Base-by-base conservation (phyloP, 2,113 vertebrate genomes). In the Phasianus colchicus region DNA sequence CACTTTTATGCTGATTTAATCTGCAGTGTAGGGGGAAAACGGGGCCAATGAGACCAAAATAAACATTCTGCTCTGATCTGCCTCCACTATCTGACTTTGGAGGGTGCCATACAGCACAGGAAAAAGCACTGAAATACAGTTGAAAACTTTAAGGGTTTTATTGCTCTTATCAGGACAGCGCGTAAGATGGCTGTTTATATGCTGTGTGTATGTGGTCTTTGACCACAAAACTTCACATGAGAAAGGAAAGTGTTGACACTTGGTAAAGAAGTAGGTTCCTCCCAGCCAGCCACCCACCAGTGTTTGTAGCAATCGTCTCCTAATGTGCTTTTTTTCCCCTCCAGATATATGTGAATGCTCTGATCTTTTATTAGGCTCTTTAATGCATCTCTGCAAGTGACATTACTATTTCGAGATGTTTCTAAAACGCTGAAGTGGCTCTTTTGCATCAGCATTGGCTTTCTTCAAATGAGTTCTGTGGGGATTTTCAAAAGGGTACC, bases 171-270 rank as follows among this genome's bases (percentile, higher is more conserved):
- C 83, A 64, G 86, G 63, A 82, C 43, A 78, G 65, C 21, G 10
- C 78, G 50, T 80, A 83, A 75, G 69, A 72, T 75, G 72, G 18
- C 57, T 90, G n/a, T 6, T 27, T 91, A 40, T 92, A 71, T 72
- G 90, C 63, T 91, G 67, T 58, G 43, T 50, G 47, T 77, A 94
- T 94, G 93, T 95, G 92, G 95, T 96, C 96, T 92, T 78, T 77
- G 83, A 93, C 94, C 91, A 89, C 95, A 95, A 95, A 97, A 86
- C 83, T 65, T 50, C 45, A 97, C 93, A 96, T 93, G 95, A 97
- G 96, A 97, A 97, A 96, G 92, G 70, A 96, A 97, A 90, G 90
- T 91, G 90, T 95, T 83, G 70, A 92, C 90, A 86, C 82, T 96
- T 96, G 91, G 95, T 97, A 96, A 97, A 97, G 96, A 96, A 92